Evolutionary conservation across 1,140 invertebrate genomes (phyloP), one percentile per base, ranked within the genome.

Genomic region (Onthophagus taurus): DNA sequence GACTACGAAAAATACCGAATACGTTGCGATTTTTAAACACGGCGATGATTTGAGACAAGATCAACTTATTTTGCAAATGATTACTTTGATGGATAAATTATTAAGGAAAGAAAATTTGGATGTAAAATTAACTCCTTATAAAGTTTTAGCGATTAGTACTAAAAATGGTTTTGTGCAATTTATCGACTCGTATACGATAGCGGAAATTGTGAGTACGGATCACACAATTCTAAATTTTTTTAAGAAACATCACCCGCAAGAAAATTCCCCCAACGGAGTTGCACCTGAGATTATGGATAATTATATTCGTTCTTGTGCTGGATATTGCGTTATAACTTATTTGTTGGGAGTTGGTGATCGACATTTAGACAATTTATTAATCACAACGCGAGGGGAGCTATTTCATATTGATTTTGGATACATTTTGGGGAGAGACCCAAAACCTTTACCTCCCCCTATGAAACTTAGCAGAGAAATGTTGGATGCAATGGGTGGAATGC

Each of bases 371-470:
- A 99, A 99, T 72, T 68, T 99, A 16, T 70, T 99, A 6, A 69
- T 98, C 6, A 95, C 92, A 9, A 83, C 78, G 31, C 76, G 75
- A 50, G 94, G 95, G 0, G 89, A 91, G 59, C 69, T 99, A 16
- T 98, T 99, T 65, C 97, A 99, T 65, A 96, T 99, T 50, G 97
- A 99, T 71, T 99, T 99, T 70, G 96, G 96, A 2, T 99, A 95
- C 60, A 99, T 99, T 59, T 71, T 99, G 20, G 96, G 96, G 4
- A 75, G 95, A 42, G 97, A 99, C 71, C 96, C 97, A 2, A 99
- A 99, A 66, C 93, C 92, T 4, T 75, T 98, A 59, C 95, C 95
- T 3, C 92, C 95, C 6, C 92, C 95, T 3, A 99, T 99, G 93
- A 98, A 97, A 69, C 72, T 99, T 1, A 97, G 89, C 61, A 90